phyloP scores from a whole-genome alignment of 2,113 vertebrate genomes.

The Rallus limicola region DNA sequence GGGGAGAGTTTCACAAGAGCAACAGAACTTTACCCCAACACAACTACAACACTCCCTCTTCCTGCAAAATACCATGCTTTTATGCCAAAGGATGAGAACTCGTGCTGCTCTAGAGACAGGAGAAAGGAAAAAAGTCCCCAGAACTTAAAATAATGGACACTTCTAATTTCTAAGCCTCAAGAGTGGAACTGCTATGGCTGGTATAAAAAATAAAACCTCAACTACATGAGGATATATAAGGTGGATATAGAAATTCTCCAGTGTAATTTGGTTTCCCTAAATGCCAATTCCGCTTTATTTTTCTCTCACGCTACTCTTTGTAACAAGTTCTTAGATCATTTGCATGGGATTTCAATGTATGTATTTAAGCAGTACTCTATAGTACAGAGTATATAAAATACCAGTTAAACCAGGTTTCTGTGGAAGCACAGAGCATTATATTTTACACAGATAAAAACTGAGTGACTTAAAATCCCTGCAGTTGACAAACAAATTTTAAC shows the following conservation, averaged over 20 bases:
- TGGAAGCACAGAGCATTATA: background rate
- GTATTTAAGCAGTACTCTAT: background rate
- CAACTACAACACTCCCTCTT: background rate
- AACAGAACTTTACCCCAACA: background rate
- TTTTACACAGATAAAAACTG: background rate
- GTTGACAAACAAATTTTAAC: too few species aligned
- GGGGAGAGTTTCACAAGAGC: background rate
- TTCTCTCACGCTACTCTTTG: background rate
- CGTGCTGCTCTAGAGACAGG: accelerated
- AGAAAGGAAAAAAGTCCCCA: background rate
- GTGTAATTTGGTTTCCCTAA: background rate
- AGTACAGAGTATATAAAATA: background rate
- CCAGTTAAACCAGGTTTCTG: background rate
- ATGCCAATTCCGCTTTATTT: background rate
- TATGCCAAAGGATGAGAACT: background rate
- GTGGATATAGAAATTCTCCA: background rate
- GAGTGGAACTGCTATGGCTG: background rate
- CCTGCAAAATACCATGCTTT: background rate
- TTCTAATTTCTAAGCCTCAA: background rate
- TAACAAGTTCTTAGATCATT: background rate
- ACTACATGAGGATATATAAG: background rate
- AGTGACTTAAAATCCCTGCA: background rate
- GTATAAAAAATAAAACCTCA: background rate
- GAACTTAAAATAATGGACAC: background rate
- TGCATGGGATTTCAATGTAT: background rate